Evolutionary conservation across 2,797 vertebrate species (phyloP).

Genomic region (Sparidentex hasta): DNA sequence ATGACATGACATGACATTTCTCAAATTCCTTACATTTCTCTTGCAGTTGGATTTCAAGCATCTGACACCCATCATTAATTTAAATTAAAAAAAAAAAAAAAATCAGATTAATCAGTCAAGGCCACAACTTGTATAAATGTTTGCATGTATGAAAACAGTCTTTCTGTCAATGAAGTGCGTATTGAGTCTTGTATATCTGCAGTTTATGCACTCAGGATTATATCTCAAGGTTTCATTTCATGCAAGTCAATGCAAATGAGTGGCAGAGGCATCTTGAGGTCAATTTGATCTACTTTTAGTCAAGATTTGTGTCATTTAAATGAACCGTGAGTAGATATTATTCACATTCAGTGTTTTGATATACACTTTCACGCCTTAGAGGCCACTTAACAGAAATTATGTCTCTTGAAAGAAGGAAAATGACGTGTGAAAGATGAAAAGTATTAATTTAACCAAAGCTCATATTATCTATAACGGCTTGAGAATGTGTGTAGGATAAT

Average conservation of each 20-base stretch:
- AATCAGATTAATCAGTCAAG: too few relatives aligned
- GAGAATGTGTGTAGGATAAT: not conserved
- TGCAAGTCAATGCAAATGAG: conserved; percentile 37
- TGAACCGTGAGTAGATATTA: not conserved
- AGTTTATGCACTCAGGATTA: not conserved
- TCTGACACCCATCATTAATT: not conserved
- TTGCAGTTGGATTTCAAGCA: not conserved
- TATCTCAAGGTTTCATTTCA: not conserved
- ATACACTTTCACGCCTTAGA: conserved; percentile 2
- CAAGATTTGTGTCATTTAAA: not conserved
- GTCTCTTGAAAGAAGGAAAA: not conserved
- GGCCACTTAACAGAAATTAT: not conserved
- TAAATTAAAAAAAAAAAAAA: too few relatives aligned
- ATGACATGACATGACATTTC: too few relatives aligned
- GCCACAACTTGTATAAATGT: not conserved
- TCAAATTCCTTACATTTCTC: not conserved
- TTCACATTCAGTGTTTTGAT: conserved; percentile 65
- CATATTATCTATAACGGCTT: not conserved
- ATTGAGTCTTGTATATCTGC: not conserved
- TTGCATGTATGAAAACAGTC: not conserved
- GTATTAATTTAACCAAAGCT: not conserved
- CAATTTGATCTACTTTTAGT: conserved; percentile 11
- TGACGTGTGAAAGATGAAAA: not conserved
- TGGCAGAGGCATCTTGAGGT: conserved; percentile 43
- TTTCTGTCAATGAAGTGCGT: not conserved